phyloP scores from a whole-genome alignment of 2,888 invertebrate species.

The Hypselothyrea guttata region DNA sequence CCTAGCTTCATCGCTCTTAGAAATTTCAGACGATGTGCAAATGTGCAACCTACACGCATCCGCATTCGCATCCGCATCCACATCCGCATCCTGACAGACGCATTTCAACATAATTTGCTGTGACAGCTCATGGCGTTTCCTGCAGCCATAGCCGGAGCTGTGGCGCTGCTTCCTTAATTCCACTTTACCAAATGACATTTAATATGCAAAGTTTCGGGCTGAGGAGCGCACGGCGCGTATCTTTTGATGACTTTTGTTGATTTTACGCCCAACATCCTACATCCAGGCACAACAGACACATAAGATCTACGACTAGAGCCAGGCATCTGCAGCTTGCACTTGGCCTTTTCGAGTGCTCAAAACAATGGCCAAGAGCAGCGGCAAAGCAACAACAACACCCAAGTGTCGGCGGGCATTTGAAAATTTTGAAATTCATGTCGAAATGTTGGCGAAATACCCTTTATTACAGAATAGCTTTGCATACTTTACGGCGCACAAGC shows the following conservation, averaged over 20 bases:
- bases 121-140: conserved; percentile 62
- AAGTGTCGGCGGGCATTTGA: conserved; percentile 53
- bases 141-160: conserved; percentile 13
- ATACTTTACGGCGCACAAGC: conserved; percentile 65
- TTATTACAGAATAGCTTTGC: conserved; percentile 73
- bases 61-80: conserved; percentile 18
- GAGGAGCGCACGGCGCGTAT: conserved; percentile 53
- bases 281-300: conserved; percentile 23
- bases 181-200: conserved; percentile 79
- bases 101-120: conserved; percentile 76
- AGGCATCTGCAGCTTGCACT: conserved; percentile 43
- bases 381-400: conserved; percentile 3
- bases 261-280: conserved; percentile 68
- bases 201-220: conserved; percentile 78
- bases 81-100: conserved; percentile 68
- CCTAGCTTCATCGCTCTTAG: not conserved
- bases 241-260: conserved; percentile 78
- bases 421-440: conserved; percentile 46
- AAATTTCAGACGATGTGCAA: conserved; percentile 47
- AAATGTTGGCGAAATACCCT: conserved; percentile 70
- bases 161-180: conserved; percentile 69
- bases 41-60: conserved; percentile 57
- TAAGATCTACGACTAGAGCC: conserved; percentile 46
- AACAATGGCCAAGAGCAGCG: conserved; percentile 52
- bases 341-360: conserved; percentile 14